Evolutionary conservation across 2,113 vertebrate species (phyloP).

Genomic region (Fregetta grallaria): DNA sequence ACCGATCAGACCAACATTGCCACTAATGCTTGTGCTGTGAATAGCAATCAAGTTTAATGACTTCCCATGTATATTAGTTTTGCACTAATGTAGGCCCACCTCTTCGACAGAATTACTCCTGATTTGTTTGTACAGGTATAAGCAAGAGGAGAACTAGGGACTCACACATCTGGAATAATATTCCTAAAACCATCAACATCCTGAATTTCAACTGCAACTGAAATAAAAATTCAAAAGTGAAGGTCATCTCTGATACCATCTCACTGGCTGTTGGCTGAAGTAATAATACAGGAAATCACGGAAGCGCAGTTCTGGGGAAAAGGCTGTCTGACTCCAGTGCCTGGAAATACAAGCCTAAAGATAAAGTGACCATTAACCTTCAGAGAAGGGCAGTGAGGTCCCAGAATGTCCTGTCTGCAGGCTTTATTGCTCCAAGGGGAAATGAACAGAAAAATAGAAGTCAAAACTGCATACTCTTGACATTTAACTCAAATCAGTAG

Average conservation of each 20-base stretch:
- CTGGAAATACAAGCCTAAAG: constrained; percentile 34
- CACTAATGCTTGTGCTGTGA: not conserved
- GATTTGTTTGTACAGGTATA: not conserved
- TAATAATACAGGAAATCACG: not conserved
- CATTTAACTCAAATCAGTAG: not conserved
- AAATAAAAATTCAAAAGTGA: not conserved
- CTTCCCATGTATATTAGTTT: constrained; percentile 41
- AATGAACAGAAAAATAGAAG: constrained; percentile 16
- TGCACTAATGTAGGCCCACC: not conserved
- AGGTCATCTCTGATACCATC: constrained; percentile 18
- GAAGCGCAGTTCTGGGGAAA: not conserved
- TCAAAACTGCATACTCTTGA: not conserved
- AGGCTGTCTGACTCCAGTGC: constrained; percentile 16
- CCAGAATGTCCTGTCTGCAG: constrained; percentile 15
- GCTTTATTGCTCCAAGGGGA: constrained; percentile 1
- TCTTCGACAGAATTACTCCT: not conserved
- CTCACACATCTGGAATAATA: constrained; percentile 35
- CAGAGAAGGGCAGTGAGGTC: constrained; percentile 22
- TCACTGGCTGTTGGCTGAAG: not conserved
- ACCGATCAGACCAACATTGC: not conserved
- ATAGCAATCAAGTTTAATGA: constrained; percentile 35
- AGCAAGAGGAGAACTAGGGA: not conserved
- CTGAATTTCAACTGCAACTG: not conserved
- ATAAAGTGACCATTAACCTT: constrained; percentile 56
- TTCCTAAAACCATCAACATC: constrained; percentile 4